These are phyloP conservation scores for Austrofundulus limnaeus DNA, from an alignment of 2,113 vertebrate genomes.

Conservation along the genomic window DNA sequence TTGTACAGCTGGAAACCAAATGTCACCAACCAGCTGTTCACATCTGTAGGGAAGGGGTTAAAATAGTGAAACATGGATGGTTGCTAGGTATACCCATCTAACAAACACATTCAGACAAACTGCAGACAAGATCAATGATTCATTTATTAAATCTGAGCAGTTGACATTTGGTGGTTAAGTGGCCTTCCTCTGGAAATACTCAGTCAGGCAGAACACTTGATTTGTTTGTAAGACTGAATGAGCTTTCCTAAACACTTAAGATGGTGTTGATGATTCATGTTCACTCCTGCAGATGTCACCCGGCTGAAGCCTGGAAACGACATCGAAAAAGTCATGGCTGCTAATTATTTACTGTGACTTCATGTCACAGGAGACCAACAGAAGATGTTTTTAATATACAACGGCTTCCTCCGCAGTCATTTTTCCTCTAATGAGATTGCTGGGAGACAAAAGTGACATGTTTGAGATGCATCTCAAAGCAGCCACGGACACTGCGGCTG, in stretches of 20 bases:
- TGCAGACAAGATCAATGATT: slow-evolving; percentile 7
- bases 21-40: slow-evolving; percentile 98
- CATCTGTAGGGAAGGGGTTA: slow-evolving; percentile 81
- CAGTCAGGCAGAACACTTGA: slow-evolving; percentile 42
- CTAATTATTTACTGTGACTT: slow-evolving; percentile 61
- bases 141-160: slow-evolving; percentile 36
- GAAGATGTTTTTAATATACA: slow-evolving; percentile 36
- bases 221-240: slow-evolving; percentile 62
- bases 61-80: slow-evolving; percentile 18
- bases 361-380: slow-evolving; percentile 35
- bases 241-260: slow-evolving; percentile 63
- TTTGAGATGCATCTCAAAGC: slow-evolving; percentile 30
- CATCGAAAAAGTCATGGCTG: slow-evolving; percentile 46
- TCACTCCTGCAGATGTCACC: slow-evolving; percentile 62
- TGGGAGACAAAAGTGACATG: slow-evolving; percentile 28
- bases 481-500: slow-evolving; percentile 6
- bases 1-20: slow-evolving; percentile 99
- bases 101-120: not conserved
- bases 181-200: slow-evolving; percentile 43
- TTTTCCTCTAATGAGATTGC: slow-evolving; percentile 44
- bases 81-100: not conserved
- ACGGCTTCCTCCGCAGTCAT: slow-evolving; percentile 19
- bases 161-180: slow-evolving; percentile 51
- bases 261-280: slow-evolving; percentile 45
- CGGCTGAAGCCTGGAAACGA: slow-evolving; percentile 50